Evolutionary conservation across 2,888 invertebrate genomes (phyloP).

Genomic region (Tubulanus polymorphus): DNA sequence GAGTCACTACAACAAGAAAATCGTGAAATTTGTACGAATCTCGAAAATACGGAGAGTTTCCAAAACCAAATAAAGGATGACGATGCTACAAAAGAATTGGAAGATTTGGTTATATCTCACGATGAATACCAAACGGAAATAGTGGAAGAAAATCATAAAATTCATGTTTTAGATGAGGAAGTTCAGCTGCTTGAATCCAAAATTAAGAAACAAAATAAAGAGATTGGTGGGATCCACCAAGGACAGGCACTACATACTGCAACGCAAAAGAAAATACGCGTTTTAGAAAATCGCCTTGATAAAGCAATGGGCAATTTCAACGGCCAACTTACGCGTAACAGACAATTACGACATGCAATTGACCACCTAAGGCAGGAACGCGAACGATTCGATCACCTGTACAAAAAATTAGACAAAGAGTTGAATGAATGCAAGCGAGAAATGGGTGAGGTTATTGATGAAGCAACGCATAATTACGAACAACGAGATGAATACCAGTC

Average conservation of each 20-base stretch:
- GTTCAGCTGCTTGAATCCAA: slow-evolving; percentile 22
- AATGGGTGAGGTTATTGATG: slow-evolving; percentile 77
- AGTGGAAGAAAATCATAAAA: slow-evolving; percentile 26
- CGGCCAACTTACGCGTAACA: slow-evolving; percentile 35
- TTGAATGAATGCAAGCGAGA: slow-evolving; percentile 73
- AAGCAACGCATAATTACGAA: slow-evolving; percentile 83
- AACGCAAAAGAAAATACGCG: slow-evolving; percentile 23
- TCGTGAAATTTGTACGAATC: slow-evolving; percentile 27
- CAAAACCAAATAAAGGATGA: slow-evolving; percentile 29
- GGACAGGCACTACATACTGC: slow-evolving; percentile 19
- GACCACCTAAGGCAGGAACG: slow-evolving; percentile 76
- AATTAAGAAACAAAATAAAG: slow-evolving; percentile 22
- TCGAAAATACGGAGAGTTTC: slow-evolving; percentile 29
- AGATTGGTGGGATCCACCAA: slow-evolving; percentile 20
- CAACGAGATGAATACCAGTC: slow-evolving; percentile 63
- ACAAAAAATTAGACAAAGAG: slow-evolving; percentile 70
- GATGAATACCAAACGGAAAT: slow-evolving; percentile 25
- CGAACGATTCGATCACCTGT: slow-evolving; percentile 73
- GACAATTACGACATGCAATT: slow-evolving; percentile 66
- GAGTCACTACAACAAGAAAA: slow-evolving; percentile 31
- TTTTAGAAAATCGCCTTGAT: slow-evolving; percentile 37
- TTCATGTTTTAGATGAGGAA: slow-evolving; percentile 26
- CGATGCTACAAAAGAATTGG: slow-evolving; percentile 22
- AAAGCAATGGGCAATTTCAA: slow-evolving; percentile 37
- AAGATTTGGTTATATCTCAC: slow-evolving; percentile 23